These are phyloP conservation scores for Dilophus febrilis DNA, from an alignment of 2,888 invertebrate genomes.

Conservation along the genomic window DNA sequence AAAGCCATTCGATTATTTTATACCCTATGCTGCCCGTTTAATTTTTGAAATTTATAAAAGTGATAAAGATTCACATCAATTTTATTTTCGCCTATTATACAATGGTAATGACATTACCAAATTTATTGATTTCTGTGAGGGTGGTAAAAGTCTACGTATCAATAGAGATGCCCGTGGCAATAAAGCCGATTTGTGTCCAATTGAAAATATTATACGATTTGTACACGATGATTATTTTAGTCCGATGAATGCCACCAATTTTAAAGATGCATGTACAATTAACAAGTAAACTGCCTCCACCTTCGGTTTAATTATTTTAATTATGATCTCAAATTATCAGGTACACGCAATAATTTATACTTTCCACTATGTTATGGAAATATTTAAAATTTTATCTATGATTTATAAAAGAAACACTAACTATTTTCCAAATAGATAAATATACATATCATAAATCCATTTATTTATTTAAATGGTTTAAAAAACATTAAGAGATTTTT, in stretches of 20 bases:
- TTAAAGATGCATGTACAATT: constrained; percentile 61
- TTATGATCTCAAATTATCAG: too few relatives aligned
- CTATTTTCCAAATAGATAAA: too few relatives aligned
- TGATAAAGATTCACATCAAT: constrained; percentile 37
- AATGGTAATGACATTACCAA: constrained; percentile 78
- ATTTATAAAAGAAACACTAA: too few relatives aligned
- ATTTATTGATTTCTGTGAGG: constrained; percentile 62
- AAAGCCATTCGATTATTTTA: constrained; percentile 38
- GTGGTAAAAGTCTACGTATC: constrained; percentile 35
- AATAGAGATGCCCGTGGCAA: constrained; percentile 33
- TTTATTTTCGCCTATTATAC: constrained; percentile 66
- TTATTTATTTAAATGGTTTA: too few relatives aligned
- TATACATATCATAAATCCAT: too few relatives aligned
- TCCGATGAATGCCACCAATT: constrained; percentile 71
- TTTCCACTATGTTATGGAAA: too few relatives aligned
- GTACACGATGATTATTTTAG: constrained; percentile 75
- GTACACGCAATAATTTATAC: too few relatives aligned
- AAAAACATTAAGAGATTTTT: too few relatives aligned
- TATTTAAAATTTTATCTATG: too few relatives aligned
- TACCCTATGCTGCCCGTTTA: constrained; percentile 74
- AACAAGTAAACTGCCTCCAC: constrained; percentile 25
- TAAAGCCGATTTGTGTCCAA: constrained; percentile 54
- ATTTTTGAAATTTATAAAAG: constrained; percentile 76
- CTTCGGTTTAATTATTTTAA: too few relatives aligned
- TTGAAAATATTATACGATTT: constrained; percentile 74